Percentiles rank a stretch among this genome's conserved stretches.
Evolutionary conservation across 2,113 vertebrate genomes (phyloP).

Genomic region (Synodontis membranacea): DNA sequence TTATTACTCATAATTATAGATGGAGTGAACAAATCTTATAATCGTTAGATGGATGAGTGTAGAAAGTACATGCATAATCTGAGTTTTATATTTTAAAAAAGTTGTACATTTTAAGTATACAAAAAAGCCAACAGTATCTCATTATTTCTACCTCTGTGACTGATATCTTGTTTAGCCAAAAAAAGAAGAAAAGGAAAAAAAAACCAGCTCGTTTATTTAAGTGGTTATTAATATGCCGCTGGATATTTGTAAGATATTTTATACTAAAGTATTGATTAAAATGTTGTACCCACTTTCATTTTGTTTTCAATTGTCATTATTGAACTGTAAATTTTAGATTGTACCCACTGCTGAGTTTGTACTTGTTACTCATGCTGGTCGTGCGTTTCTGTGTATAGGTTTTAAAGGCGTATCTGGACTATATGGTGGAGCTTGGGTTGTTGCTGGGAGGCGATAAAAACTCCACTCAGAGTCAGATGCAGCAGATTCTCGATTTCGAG

Average conservation of each 20-base stretch:
- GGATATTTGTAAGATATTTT: background rate
- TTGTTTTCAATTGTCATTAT: background rate
- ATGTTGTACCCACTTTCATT: background rate
- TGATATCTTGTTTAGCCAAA: too few relatives aligned
- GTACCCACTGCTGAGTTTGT: background rate
- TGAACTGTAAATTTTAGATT: background rate
- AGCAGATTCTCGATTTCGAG: conserved; percentile 90
- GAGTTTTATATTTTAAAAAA: too few relatives aligned
- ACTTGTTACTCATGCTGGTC: background rate
- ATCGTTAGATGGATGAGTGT: background rate
- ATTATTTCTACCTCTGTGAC: too few relatives aligned
- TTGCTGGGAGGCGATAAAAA: conserved; percentile 80
- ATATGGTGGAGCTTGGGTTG: conserved; percentile 92
- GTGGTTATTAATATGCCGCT: background rate
- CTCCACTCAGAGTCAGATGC: conserved; percentile 83
- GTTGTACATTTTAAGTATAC: background rate
- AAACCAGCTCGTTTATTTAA: background rate
- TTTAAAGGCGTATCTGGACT: conserved; percentile 87
- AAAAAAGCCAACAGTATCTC: background rate
- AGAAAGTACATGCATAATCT: background rate
- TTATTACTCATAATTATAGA: background rate
- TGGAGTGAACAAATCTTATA: background rate
- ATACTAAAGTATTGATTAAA: background rate
- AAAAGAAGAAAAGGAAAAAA: too few relatives aligned
- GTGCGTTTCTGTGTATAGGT: conserved; percentile 71